A percentile compares a stretch with the other conserved stretches of the same genome.
Conservation (phyloP, 2,888 invertebrate species). For the Drosophila incognita region DNA sequence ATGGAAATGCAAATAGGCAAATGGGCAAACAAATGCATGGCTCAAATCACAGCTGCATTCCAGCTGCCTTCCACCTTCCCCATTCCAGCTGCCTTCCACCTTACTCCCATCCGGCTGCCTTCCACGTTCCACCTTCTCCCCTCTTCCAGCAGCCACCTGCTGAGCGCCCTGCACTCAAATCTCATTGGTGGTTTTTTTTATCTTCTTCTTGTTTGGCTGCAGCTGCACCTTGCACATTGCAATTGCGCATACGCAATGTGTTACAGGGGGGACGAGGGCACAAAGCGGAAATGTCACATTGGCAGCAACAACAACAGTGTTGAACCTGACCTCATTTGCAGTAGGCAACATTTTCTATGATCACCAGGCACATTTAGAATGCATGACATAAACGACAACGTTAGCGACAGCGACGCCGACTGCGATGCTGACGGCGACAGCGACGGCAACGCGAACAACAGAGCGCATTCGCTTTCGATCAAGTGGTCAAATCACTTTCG, state of each 20-base stretch:
- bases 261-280: background rate
- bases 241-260: constrained; percentile 37
- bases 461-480: constrained; percentile 78
- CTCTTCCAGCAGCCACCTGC: background rate
- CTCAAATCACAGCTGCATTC: constrained; percentile 26
- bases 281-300: constrained; percentile 32
- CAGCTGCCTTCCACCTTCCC: background rate
- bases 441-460: constrained; percentile 6
- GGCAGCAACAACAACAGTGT: constrained; percentile 18
- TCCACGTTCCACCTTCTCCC: background rate
- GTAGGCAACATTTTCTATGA: constrained; percentile 35
- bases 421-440: background rate
- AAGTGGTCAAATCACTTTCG: constrained; percentile 79
- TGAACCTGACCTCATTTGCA: constrained; percentile 60
- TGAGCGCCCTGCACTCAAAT: background rate
- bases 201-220: constrained; percentile 24
- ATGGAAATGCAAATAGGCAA: constrained; percentile 43
- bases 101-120: background rate
- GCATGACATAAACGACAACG: constrained; percentile 46
- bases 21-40: constrained; percentile 34
- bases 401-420: constrained; percentile 2
- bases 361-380: constrained; percentile 47
- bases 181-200: constrained; percentile 4
- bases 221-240: constrained; percentile 41
- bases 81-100: background rate